Evolutionary conservation across 2,113 vertebrate species (phyloP), one percentile per base, ranked within the genome.

Genomic region (Chloropsis cyanopogon): DNA sequence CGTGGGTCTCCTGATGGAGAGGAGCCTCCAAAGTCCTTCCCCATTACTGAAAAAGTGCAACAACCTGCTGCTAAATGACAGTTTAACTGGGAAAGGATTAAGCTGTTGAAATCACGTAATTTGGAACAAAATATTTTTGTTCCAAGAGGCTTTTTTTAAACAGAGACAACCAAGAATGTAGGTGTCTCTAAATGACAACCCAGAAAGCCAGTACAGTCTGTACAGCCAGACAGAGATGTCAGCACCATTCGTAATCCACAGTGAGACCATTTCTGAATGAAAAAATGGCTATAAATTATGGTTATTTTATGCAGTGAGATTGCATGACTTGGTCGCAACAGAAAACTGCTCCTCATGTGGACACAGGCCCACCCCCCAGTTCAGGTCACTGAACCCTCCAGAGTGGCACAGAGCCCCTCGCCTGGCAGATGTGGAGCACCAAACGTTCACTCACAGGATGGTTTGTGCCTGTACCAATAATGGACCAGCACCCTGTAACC

Each of bases 1-100:
- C 0, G 0, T 1, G 4, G 10, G 42, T 17, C 29, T 2, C 4
- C 37, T 0, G 0, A 28, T 0, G 0, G 29, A 53, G 31, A 29
- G 78, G 10, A 71, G 19, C 44, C 41, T 15, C 8, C 29, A 33
- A 49, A 41, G 24, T 8, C 75, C 68, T 22, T 9, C 49, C n/a
- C 35, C 31, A 14, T 12, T 13, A 49, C 12, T 28, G 49, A 10
- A 69, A 47, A 46, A 44, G 22, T 4, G 37, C 41, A 64, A 72
- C 53, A 68, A 56, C 37, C 6, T 11, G 41, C 35, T 54, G 53
- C 19, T 3, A 57, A 63, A 16, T 2, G 6, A 35, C 41, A 65
- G 49, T 65, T 63, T 28, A 85, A 35, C 50, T 15, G 16, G 59
- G 46, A 66, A 88, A 66, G 63, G 26, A 88, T 47, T 71, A 60